phyloP scores from a whole-genome alignment of 2,797 vertebrate species.

The Artibeus jamaicensis region DNA sequence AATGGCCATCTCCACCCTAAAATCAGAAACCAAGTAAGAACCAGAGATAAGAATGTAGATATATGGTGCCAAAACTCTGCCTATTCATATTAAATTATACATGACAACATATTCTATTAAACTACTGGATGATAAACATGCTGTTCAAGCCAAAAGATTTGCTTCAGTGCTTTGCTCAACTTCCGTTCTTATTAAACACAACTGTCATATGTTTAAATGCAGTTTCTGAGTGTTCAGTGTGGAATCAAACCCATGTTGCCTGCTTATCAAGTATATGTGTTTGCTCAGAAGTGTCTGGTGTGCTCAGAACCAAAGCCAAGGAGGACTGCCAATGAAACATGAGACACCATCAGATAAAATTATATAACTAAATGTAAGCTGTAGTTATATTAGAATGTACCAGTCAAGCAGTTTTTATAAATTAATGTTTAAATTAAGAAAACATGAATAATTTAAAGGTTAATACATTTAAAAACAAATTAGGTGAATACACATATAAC shows the following conservation, averaged over 20 bases:
- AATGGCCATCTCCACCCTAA: slow-evolving; percentile 66
- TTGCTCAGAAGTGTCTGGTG: slow-evolving; percentile 18
- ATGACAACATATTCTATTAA: not conserved
- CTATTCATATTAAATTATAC: slow-evolving; percentile 19
- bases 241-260: not conserved
- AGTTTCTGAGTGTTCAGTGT: not conserved
- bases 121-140: slow-evolving; percentile 12
- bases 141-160: slow-evolving; percentile 9
- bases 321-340: slow-evolving; percentile 24
- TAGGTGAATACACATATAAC: slow-evolving; percentile 23
- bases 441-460: slow-evolving; percentile 60
- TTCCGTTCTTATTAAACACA: not conserved
- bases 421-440: slow-evolving; percentile 59
- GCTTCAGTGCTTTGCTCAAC: not conserved
- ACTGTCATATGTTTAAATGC: not conserved
- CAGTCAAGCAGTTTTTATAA: slow-evolving; percentile 50
- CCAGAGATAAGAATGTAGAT: slow-evolving; percentile 16
- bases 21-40: slow-evolving; percentile 70
- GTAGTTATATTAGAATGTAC: slow-evolving; percentile 43
- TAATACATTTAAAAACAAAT: slow-evolving; percentile 68
- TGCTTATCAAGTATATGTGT: not conserved
- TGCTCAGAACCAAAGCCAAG: slow-evolving; percentile 43
- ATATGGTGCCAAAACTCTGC: slow-evolving; percentile 25
- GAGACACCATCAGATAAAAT: slow-evolving; percentile 54
- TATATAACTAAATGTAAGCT: slow-evolving; percentile 26